These are phyloP conservation scores for Sylvilagus floridanus DNA, from an alignment of 2,797 vertebrate genomes.

Conservation along the genomic window DNA sequence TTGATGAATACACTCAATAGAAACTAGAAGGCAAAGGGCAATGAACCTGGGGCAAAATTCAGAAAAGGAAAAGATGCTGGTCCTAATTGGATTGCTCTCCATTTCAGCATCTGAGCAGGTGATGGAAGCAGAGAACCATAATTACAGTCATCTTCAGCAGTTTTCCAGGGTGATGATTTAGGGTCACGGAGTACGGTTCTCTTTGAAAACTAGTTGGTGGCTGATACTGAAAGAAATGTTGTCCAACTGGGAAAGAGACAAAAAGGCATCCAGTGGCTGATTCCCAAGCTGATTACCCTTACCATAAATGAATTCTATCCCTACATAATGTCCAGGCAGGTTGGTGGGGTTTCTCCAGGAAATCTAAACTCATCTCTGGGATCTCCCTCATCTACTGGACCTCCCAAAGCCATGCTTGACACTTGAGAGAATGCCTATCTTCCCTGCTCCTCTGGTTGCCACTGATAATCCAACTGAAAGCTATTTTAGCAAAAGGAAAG, in stretches of 20 bases:
- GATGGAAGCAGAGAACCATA: neutral
- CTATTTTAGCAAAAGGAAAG: neutral
- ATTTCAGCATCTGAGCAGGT: neutral
- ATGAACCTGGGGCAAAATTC: neutral
- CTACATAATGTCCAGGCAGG: neutral
- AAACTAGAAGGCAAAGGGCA: neutral
- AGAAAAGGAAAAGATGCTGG: neutral
- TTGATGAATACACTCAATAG: slow-evolving; percentile 31
- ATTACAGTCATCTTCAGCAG: neutral
- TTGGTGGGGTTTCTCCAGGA: neutral
- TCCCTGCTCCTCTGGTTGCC: neutral
- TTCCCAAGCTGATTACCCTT: neutral
- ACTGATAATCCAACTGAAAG: neutral
- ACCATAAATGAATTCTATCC: neutral
- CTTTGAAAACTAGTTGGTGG: slow-evolving; percentile 39
- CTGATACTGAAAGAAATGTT: neutral
- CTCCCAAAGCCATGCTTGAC: neutral
- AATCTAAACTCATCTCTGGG: neutral
- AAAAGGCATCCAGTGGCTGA: neutral
- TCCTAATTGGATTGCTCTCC: slow-evolving; percentile 5
- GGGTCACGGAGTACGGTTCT: neutral
- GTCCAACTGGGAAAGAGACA: neutral
- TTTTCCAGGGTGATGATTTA: neutral
- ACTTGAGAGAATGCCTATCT: neutral
- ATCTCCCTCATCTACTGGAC: neutral